phyloP scores from a whole-genome alignment of 2,113 vertebrate genomes.

The Strigops habroptila region DNA sequence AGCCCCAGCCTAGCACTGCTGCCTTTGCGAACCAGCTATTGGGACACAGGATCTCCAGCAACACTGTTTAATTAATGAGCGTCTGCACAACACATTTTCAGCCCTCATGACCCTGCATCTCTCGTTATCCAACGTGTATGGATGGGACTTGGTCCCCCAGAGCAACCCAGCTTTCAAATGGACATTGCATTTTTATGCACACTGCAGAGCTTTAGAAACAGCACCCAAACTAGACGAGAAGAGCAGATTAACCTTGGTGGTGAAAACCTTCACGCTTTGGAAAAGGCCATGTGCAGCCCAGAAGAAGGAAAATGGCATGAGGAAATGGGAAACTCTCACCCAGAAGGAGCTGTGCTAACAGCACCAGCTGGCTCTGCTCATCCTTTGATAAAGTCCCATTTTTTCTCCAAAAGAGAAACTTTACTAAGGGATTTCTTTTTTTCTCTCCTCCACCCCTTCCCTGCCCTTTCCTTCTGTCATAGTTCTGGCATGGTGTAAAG shows the following conservation, averaged over 20 bases:
- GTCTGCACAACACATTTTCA: background rate
- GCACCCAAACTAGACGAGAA: background rate
- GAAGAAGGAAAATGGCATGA: background rate
- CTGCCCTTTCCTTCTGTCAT: background rate
- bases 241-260: background rate
- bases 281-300: background rate
- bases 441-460: background rate
- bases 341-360: background rate
- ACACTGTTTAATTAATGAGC: background rate
- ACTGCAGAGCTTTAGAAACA: background rate
- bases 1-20: background rate
- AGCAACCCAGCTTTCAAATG: background rate
- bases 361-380: conserved; percentile 30
- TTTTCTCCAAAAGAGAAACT: conserved; percentile 21
- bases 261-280: background rate
- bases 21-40: background rate
- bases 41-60: background rate
- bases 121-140: background rate
- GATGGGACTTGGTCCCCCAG: background rate
- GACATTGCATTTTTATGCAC: background rate
- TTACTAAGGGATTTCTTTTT: background rate
- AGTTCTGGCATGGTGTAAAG: background rate
- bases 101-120: background rate
- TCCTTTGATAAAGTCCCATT: conserved; percentile 39
- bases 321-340: conserved; percentile 18